Percentiles rank a stretch among this genome's conserved stretches.
Conservation (phyloP, 1,140 invertebrate genomes). For the Lepidotrigona ventralis region DNA sequence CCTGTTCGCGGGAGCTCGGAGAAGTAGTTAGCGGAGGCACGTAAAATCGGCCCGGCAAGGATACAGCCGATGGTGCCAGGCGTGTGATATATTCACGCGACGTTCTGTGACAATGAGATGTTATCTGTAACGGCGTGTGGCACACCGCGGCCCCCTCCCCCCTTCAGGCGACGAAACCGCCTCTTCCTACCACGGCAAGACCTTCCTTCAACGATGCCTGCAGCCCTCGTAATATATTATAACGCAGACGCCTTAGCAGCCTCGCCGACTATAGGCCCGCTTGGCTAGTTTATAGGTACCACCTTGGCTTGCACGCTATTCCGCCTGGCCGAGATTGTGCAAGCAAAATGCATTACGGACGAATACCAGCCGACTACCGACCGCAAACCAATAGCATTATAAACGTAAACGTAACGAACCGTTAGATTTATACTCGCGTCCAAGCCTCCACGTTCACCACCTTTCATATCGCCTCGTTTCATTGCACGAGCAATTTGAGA, state of each 20-base stretch:
- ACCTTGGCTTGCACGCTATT: slow-evolving; percentile 59
- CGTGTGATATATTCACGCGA: slow-evolving; percentile 70
- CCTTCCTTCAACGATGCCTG: slow-evolving; percentile 35
- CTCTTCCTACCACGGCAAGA: slow-evolving; percentile 36
- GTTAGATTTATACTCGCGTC: slow-evolving; percentile 18
- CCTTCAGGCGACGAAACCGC: slow-evolving; percentile 49
- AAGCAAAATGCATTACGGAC: slow-evolving; percentile 60
- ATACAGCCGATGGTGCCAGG: slow-evolving; percentile 45
- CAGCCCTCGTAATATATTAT: slow-evolving; percentile 65
- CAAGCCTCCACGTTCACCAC: neutral
- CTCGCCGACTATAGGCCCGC: slow-evolving; percentile 45
- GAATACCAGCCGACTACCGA: slow-evolving; percentile 48
- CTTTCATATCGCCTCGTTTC: no score
- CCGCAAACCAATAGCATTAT: slow-evolving; percentile 40
- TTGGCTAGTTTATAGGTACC: slow-evolving; percentile 62
- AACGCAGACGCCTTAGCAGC: slow-evolving; percentile 60
- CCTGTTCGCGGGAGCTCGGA: slow-evolving; percentile 8
- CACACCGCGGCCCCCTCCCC: slow-evolving; percentile 48
- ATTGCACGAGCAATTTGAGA: no score
- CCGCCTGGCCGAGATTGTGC: slow-evolving; percentile 52
- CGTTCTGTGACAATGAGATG: slow-evolving; percentile 74
- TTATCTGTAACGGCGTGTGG: slow-evolving; percentile 69
- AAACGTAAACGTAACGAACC: slow-evolving; percentile 36
- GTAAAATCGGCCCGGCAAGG: slow-evolving; percentile 38
- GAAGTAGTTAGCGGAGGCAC: slow-evolving; percentile 23